Evolutionary conservation across 1,140 invertebrate genomes (phyloP).

Genomic region (Myzus persicae): DNA sequence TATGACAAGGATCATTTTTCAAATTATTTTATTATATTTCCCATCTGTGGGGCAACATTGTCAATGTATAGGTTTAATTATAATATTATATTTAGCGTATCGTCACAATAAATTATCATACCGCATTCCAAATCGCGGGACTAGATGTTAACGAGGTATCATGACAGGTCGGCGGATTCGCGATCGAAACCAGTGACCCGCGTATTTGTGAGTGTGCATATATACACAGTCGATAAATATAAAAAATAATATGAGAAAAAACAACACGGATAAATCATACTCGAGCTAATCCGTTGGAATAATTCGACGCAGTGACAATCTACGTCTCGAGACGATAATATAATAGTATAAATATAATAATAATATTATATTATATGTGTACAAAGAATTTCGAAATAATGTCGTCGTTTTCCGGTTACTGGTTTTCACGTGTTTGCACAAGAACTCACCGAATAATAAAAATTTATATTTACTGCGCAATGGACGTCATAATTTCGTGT

Average conservation of each 20-base stretch:
- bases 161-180: neutral
- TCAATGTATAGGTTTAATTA: neutral
- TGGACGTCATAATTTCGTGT: neutral
- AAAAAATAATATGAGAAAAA: neutral
- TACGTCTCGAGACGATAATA: neutral
- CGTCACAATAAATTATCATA: neutral
- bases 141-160: neutral
- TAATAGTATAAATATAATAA: too few relatives aligned
- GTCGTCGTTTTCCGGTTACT: neutral
- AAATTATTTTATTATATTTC: neutral
- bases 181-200: neutral
- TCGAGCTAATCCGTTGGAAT: neutral
- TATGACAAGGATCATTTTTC: neutral
- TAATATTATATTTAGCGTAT: neutral
- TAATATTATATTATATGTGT: neutral
- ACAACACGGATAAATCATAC: neutral
- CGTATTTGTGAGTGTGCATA: neutral
- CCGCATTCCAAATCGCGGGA: neutral
- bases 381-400: neutral
- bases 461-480: neutral
- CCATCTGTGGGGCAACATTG: neutral
- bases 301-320: neutral
- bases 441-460: neutral
- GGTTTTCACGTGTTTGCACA: neutral
- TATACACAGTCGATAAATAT: neutral